A percentile compares a stretch with the other conserved stretches of the same genome.
These are phyloP conservation scores for Danio tinwini DNA, from an alignment of 2,797 vertebrate genomes.

Conservation along the genomic window DNA sequence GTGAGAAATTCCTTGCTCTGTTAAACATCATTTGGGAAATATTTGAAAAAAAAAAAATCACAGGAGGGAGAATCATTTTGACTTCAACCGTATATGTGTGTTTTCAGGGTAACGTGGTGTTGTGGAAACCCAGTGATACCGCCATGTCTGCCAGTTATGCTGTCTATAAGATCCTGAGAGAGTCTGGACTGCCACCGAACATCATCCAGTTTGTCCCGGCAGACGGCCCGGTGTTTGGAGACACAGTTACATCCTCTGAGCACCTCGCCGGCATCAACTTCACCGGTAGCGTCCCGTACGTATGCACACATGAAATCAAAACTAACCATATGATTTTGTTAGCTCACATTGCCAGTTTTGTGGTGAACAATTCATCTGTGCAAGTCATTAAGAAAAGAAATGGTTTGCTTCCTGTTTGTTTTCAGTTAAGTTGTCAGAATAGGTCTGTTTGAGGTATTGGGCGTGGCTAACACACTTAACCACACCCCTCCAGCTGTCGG, in stretches of 20 bases:
- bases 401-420: too few relatives aligned
- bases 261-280: constrained; percentile 95
- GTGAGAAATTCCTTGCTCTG: too few relatives aligned
- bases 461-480: too few relatives aligned
- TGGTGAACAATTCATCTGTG: too few relatives aligned
- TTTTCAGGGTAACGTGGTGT: constrained; percentile 91
- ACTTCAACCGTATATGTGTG: background rate
- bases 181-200: constrained; percentile 88
- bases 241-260: constrained; percentile 84
- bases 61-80: background rate
- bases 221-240: constrained; percentile 89
- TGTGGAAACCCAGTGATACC: constrained; percentile 96
- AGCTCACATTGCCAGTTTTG: too few relatives aligned
- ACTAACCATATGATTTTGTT: too few relatives aligned
- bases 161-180: constrained; percentile 85
- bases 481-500: too few relatives aligned
- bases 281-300: constrained; percentile 94
- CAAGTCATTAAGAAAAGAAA: too few relatives aligned
- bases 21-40: too few relatives aligned
- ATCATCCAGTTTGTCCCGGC: constrained; percentile 94
- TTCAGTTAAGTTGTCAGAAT: too few relatives aligned
- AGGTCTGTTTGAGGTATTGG: too few relatives aligned
- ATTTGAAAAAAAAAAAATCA: background rate
- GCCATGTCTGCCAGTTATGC: constrained; percentile 90
- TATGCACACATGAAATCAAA: background rate